Percentiles rank a stretch among this genome's conserved stretches.
Conservation (phyloP, 2,888 invertebrate species). For the Napeogenes inachia region DNA sequence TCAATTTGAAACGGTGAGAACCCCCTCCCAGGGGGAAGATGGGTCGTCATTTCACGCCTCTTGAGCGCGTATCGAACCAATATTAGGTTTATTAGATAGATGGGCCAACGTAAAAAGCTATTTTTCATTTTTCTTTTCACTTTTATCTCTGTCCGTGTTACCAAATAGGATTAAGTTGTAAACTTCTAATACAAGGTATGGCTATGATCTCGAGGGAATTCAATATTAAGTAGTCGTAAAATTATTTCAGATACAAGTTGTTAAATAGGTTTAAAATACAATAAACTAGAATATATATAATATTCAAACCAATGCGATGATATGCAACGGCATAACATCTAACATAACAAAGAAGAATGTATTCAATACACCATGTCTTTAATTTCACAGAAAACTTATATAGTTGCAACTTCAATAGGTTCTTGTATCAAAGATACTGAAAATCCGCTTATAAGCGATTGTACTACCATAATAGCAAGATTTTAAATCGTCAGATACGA, state of each 20-base stretch:
- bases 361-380: conserved; percentile 1
- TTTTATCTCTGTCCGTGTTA: conserved; percentile 42
- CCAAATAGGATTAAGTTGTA: conserved; percentile 27
- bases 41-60: conserved; percentile 71
- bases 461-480: conserved; percentile 18
- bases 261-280: too few relatives aligned
- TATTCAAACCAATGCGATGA: too few relatives aligned
- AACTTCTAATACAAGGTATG: conserved; percentile 9
- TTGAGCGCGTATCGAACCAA: conserved; percentile 73
- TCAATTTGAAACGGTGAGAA: conserved; percentile 45
- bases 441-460: conserved; percentile 20
- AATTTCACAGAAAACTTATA: conserved; percentile 16
- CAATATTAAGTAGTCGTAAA: conserved; percentile 4
- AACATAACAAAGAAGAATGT: too few relatives aligned
- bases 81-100: conserved; percentile 76
- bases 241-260: too few relatives aligned
- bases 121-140: conserved; percentile 58
- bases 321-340: too few relatives aligned
- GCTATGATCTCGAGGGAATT: conserved; percentile 11
- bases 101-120: conserved; percentile 59
- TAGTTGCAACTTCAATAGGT: conserved; percentile 5
- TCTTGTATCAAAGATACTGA: neutral
- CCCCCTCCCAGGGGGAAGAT: conserved; percentile 39
- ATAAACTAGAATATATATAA: too few relatives aligned
- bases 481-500: conserved; percentile 22